phyloP scores from a whole-genome alignment of 1,140 invertebrate species.

The Drosophila truncata region DNA sequence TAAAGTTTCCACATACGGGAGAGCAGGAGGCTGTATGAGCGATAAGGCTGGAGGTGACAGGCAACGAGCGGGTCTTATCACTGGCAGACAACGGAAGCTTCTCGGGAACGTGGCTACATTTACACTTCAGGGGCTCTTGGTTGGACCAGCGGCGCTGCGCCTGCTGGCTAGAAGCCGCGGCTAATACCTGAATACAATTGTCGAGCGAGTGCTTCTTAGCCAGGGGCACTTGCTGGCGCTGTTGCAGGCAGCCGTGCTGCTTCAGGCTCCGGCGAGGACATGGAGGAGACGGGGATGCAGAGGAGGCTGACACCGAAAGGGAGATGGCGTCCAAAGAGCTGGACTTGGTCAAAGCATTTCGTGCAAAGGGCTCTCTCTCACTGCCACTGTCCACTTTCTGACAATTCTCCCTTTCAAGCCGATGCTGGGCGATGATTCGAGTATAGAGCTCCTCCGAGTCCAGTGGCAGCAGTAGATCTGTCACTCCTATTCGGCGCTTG shows the following conservation, averaged over 20 bases:
- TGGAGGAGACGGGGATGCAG: slow-evolving; percentile 69
- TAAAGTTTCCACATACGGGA: slow-evolving; percentile 46
- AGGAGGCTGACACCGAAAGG: slow-evolving; percentile 66
- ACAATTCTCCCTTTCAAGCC: slow-evolving; percentile 16
- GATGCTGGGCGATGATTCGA: slow-evolving; percentile 77
- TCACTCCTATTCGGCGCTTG: slow-evolving; percentile 72
- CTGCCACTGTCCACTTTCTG: slow-evolving; percentile 18
- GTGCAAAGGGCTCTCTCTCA: slow-evolving; percentile 25
- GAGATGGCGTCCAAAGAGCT: slow-evolving; percentile 82
- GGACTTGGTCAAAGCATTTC: slow-evolving; percentile 66
- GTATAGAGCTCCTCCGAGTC: slow-evolving; percentile 82
- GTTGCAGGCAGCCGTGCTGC: slow-evolving; percentile 73
- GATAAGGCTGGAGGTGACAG: slow-evolving; percentile 24
- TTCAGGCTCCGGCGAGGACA: slow-evolving; percentile 75
- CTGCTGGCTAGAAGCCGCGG: slow-evolving; percentile 19
- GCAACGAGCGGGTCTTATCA: slow-evolving; percentile 66
- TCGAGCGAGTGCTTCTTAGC: slow-evolving; percentile 42
- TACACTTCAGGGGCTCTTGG: slow-evolving; percentile 72
- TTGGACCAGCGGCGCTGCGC: slow-evolving; percentile 75
- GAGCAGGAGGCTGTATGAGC: background rate
- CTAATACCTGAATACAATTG: slow-evolving; percentile 18
- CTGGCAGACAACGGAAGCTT: slow-evolving; percentile 46
- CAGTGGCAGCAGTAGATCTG: slow-evolving; percentile 75
- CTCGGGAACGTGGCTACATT: slow-evolving; percentile 47
- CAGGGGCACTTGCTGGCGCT: slow-evolving; percentile 40